Conservation (phyloP, 2,888 invertebrate species). For the Lithosia quadra region DNA sequence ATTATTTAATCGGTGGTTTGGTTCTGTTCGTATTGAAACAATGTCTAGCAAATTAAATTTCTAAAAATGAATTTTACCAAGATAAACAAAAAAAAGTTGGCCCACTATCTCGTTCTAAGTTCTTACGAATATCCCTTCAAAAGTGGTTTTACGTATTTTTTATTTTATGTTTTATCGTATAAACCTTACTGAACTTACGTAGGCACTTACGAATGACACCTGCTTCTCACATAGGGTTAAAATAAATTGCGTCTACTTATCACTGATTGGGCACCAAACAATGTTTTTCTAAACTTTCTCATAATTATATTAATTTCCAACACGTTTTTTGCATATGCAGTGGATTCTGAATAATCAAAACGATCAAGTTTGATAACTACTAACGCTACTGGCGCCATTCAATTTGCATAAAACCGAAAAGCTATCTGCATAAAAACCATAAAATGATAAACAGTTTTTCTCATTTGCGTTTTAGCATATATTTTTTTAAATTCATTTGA, state of each 20-base stretch:
- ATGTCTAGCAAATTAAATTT: background rate
- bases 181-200: background rate
- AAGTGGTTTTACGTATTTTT: too few relatives aligned
- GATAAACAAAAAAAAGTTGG: background rate
- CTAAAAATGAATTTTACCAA: background rate
- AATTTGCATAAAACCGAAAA: background rate
- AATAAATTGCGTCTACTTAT: background rate
- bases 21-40: too few relatives aligned
- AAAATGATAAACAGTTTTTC: background rate
- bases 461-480: background rate
- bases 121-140: too few relatives aligned
- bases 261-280: background rate
- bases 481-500: too few relatives aligned
- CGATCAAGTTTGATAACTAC: background rate
- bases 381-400: slow-evolving; percentile 3
- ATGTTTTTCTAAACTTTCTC: background rate
- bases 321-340: background rate
- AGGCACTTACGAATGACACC: too few relatives aligned
- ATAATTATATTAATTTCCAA: background rate
- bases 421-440: background rate
- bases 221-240: background rate
- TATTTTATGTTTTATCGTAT: too few relatives aligned
- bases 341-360: background rate
- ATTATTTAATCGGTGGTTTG: background rate
- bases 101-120: background rate